phyloP scores from a whole-genome alignment of 64 coral and sea anemone species.

The Montipora sp. region DNA sequence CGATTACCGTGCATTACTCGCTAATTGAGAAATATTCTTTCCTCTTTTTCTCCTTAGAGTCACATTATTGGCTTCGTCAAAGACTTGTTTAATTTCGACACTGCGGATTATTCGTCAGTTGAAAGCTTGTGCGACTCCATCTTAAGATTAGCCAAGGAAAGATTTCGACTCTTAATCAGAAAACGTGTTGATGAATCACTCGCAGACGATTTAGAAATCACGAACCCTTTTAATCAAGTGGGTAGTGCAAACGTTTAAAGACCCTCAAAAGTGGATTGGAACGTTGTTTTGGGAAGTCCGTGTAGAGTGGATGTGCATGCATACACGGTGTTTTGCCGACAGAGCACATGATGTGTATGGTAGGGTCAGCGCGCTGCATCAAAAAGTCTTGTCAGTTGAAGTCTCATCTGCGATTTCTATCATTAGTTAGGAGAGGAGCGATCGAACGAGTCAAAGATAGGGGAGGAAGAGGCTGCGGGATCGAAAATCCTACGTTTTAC shows the following conservation, averaged over 20 bases:
- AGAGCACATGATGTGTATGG: not conserved
- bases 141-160: constrained; percentile 35
- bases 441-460: too few relatives aligned
- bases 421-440: too few relatives aligned
- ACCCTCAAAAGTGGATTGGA: not conserved
- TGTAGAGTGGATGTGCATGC: too few relatives aligned
- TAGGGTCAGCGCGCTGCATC: not conserved
- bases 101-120: constrained; percentile 48
- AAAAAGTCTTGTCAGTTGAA: not conserved
- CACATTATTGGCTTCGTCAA: constrained; percentile 61
- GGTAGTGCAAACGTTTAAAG: not conserved
- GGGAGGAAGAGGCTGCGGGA: too few relatives aligned
- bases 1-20: too few relatives aligned
- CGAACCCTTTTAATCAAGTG: constrained; percentile 3
- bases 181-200: not conserved
- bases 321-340: not conserved
- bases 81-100: constrained; percentile 60
- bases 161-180: constrained; percentile 12
- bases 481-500: too few relatives aligned
- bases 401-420: too few relatives aligned
- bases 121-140: constrained; percentile 62
- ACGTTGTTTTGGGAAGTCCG: too few relatives aligned
- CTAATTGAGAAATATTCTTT: not conserved
- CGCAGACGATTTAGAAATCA: not conserved
- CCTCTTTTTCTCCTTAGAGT: constrained; percentile 1